Conservation (phyloP, 2,113 vertebrate species). For the Scortum barcoo region DNA sequence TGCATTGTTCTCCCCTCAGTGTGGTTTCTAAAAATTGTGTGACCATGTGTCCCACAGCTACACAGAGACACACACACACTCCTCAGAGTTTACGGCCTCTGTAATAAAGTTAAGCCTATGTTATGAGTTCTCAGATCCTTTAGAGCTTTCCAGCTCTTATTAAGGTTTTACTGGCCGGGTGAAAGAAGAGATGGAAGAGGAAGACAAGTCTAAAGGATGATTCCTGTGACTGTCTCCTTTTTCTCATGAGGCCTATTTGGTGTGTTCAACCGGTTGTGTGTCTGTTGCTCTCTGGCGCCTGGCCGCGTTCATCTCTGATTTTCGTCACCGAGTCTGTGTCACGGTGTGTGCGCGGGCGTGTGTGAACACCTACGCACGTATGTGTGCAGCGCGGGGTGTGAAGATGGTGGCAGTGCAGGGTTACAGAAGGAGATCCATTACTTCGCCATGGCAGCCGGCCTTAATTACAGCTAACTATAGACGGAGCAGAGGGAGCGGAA, state of each 20-base stretch:
- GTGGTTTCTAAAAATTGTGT: neutral
- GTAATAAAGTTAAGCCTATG: slow-evolving; percentile 54
- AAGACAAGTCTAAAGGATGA: slow-evolving; percentile 19
- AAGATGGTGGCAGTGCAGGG: slow-evolving; percentile 50
- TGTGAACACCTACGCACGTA: slow-evolving; percentile 55
- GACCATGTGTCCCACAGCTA: neutral
- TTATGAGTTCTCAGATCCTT: slow-evolving; percentile 63
- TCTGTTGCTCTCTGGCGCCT: slow-evolving; percentile 17
- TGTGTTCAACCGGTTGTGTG: slow-evolving; percentile 29
- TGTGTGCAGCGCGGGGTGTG: slow-evolving; percentile 38
- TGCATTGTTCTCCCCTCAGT: neutral
- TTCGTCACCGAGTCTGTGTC: slow-evolving; percentile 35
- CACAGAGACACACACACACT: neutral
- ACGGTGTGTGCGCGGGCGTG: slow-evolving; percentile 17
- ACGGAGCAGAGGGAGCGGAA: slow-evolving; percentile 47
- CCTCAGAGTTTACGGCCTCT: slow-evolving; percentile 23
- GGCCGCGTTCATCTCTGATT: slow-evolving; percentile 29
- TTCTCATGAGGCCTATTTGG: slow-evolving; percentile 20
- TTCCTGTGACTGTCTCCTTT: neutral
- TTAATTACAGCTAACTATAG: slow-evolving; percentile 83
- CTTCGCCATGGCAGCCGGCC: slow-evolving; percentile 69
- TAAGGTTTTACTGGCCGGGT: slow-evolving; percentile 3
- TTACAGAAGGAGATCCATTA: slow-evolving; percentile 77
- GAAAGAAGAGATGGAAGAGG: neutral
- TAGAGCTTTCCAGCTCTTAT: slow-evolving; percentile 46